Conservation (phyloP, 2,797 vertebrate species). For the Peromyscus attwateri region DNA sequence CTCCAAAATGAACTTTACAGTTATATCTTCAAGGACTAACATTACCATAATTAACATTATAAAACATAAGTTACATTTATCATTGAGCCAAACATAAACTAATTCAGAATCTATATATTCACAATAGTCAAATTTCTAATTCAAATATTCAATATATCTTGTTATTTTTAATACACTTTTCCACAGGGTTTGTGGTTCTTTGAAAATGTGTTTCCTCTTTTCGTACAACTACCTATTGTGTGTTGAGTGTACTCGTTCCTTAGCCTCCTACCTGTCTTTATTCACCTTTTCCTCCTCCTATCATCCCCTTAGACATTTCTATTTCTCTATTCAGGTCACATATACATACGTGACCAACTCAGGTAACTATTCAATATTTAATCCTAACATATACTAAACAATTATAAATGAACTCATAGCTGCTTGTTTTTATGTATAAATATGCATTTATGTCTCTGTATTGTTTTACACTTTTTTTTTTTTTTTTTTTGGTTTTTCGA, state of each 20-base stretch:
- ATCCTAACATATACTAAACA: not conserved
- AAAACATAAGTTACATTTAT: not conserved
- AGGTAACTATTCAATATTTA: not conserved
- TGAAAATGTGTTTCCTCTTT: not conserved
- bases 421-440: not conserved
- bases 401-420: not conserved
- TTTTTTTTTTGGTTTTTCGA: not conserved
- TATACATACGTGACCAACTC: too few relatives aligned
- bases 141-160: not conserved
- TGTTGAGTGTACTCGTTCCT: not conserved
- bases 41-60: not conserved
- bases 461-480: not conserved
- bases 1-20: not conserved
- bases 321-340: not conserved
- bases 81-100: slow-evolving; percentile 4
- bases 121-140: slow-evolving; percentile 28
- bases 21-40: slow-evolving; percentile 9
- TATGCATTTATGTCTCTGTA: not conserved
- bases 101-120: not conserved
- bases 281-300: too few relatives aligned
- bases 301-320: not conserved
- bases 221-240: not conserved
- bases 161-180: not conserved
- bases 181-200: not conserved
- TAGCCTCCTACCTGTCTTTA: not conserved